These are phyloP conservation scores for Conus ventricosus DNA, from an alignment of 1,140 invertebrate genomes.

Conservation along the genomic window DNA sequence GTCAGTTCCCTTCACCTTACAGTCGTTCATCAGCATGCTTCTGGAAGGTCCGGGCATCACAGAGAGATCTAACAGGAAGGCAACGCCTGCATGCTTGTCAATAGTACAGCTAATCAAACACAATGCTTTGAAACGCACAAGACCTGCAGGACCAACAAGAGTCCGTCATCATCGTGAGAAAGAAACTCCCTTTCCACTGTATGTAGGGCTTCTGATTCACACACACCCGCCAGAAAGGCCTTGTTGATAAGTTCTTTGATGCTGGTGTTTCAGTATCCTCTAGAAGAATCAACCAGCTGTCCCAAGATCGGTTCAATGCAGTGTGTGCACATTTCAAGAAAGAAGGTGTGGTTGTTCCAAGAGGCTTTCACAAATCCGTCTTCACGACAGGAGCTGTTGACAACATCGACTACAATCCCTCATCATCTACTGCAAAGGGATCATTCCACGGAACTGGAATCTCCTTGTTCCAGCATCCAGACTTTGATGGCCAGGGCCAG, in stretches of 20 bases:
- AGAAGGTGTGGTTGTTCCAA: background rate
- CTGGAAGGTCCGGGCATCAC: background rate
- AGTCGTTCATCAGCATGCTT: conserved; percentile 1
- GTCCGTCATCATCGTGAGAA: background rate
- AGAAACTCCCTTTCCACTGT: background rate
- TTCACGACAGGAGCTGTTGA: background rate
- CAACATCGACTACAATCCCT: background rate
- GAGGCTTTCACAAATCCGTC: background rate
- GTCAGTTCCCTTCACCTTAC: background rate
- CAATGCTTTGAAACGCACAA: background rate
- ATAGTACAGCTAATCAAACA: background rate
- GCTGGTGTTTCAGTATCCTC: background rate
- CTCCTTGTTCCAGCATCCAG: background rate
- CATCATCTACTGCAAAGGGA: background rate
- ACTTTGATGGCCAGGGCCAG: background rate
- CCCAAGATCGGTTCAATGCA: background rate
- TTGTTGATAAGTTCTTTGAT: background rate
- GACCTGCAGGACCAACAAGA: background rate
- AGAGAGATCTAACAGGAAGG: background rate
- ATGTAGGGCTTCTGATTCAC: background rate
- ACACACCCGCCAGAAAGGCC: background rate
- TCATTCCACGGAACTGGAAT: background rate
- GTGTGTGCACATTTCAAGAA: background rate
- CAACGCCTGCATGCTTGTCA: background rate
- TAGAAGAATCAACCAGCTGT: background rate